Conservation (phyloP, 1,140 invertebrate species). For the Camponotus vicinus region DNA sequence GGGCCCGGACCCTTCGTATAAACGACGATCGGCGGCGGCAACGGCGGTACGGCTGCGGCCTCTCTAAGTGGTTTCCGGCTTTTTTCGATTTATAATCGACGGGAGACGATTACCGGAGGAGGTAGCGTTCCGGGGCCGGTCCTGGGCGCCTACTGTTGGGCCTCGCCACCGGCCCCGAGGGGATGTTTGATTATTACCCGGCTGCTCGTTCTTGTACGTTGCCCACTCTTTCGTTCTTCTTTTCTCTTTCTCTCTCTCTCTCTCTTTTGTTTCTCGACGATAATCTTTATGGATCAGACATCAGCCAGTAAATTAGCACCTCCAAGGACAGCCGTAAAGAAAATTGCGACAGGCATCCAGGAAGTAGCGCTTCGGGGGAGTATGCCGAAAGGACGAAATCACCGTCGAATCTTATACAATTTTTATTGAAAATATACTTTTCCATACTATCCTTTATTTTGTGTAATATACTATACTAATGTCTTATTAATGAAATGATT, state of each 20-base stretch:
- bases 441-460: background rate
- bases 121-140: conserved; percentile 72
- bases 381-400: conserved; percentile 32
- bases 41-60: conserved; percentile 36
- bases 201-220: conserved; percentile 61
- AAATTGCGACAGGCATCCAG: conserved; percentile 60
- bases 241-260: conserved; percentile 10
- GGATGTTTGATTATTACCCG: conserved; percentile 75
- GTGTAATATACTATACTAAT: background rate
- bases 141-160: conserved; percentile 74
- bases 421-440: background rate
- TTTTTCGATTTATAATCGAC: conserved; percentile 76
- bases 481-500: background rate
- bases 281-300: conserved; percentile 74
- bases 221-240: background rate
- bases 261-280: conserved; percentile 33
- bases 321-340: conserved; percentile 66
- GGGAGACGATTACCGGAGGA: conserved; percentile 70
- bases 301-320: conserved; percentile 73
- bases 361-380: conserved; percentile 55
- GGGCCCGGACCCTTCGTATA: conserved; percentile 16
- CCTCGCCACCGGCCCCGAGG: conserved; percentile 68
- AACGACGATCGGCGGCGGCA: conserved; percentile 41
- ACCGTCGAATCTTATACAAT: conserved; percentile 5
- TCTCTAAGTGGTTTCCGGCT: conserved; percentile 74